Base-by-base conservation (phyloP, 92 coral and sea anemone species). In the Porites rus region DNA sequence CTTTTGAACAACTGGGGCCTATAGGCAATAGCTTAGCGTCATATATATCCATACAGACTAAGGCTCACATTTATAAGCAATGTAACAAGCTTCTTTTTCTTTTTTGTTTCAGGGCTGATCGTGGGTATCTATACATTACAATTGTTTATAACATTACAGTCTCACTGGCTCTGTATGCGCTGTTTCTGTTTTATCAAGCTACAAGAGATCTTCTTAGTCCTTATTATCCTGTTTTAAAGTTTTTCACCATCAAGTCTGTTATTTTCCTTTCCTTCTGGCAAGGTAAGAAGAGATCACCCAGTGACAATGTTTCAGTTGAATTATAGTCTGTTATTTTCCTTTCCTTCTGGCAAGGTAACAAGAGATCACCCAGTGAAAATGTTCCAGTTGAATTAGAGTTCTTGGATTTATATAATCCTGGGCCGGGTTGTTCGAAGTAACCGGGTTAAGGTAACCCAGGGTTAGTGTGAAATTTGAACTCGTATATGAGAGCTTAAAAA, bases 241-340 rank as follows among this genome's bases (percentile, higher is more conserved):
- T 97, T 90, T 97, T 94, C 84, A 97, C 99, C 54, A 90, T 97
- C 86, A 97, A 97, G 81, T 97, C 98, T 11, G 99, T 97, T 51
- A 93, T 97, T 62, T 97, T 97, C 62, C 85, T 97, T 10, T 97
- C 99, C 0, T 97, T 97, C 85, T 97, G 99, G 99, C 99, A 97
- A 90, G 99, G 99, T 97, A 78, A 14, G 91, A 19, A 50, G 66
- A 52, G 10, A 21, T 24, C 14, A 18, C 51, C 13, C 54, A 14
- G 7, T 72, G 46, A 38, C 6, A 38, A 38, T 38, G 46, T 38
- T 38, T 38, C 46, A 4, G 46, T 38, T 38, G 6, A 38, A 38
- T 38, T 38, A 4, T 4, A 4, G 46, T 97, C 98, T 11, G 99
- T 97, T 51, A 93, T 97, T 62, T 97, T 97, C 62, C 85, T 97